Evolutionary conservation across 1,140 invertebrate genomes (phyloP).

Genomic region (Neuroterus valhalla): DNA sequence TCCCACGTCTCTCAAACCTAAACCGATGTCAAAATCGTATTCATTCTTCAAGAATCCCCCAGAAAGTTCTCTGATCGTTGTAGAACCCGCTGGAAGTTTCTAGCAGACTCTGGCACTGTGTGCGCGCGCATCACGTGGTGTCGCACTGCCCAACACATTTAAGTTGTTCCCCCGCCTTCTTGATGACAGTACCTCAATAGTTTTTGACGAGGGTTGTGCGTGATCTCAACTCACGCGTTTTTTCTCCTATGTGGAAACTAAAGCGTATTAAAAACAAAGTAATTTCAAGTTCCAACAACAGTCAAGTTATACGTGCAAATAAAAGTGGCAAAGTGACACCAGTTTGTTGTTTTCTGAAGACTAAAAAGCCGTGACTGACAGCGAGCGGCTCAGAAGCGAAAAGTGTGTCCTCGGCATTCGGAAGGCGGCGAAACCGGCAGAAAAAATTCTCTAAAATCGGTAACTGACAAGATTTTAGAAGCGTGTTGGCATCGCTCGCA

Average conservation of each 20-base stretch:
- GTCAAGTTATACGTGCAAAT: not conserved
- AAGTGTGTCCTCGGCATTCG: not conserved
- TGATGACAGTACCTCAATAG: conserved; percentile 21
- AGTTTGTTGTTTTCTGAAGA: not conserved
- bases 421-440: conserved; percentile 13
- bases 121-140: conserved; percentile 28
- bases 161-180: conserved; percentile 22
- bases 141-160: conserved; percentile 27
- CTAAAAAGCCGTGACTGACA: not conserved
- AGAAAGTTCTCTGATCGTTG: conserved; percentile 21
- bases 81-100: conserved; percentile 22
- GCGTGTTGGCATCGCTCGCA: conserved; percentile 36
- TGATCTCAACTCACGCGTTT: conserved; percentile 5
- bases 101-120: not conserved
- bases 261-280: not conserved
- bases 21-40: not conserved
- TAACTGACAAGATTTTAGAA: conserved; percentile 38
- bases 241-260: conserved; percentile 18
- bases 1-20: not conserved
- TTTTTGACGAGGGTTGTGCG: not conserved
- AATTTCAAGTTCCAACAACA: not conserved
- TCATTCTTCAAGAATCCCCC: not conserved
- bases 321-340: not conserved
- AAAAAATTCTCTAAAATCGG: conserved; percentile 23
- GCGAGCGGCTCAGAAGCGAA: not conserved